Base-by-base conservation (phyloP, 2,797 vertebrate species). In the Euphonia xanthogaster region DNA sequence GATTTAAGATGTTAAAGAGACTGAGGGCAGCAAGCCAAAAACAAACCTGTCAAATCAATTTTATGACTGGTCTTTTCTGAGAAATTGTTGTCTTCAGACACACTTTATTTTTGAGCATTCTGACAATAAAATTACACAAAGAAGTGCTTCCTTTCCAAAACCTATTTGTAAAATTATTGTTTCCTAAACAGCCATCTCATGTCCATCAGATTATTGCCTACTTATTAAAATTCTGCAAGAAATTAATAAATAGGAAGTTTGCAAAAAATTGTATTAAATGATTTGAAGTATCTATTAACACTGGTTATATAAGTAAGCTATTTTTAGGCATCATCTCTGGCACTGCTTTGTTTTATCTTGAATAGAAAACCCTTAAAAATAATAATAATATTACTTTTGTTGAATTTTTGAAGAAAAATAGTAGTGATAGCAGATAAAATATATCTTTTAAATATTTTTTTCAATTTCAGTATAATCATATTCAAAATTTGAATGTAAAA, bases 41-140 rank as follows among this genome's bases (percentile, higher is more conserved):
- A 0, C 12, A 88, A 90, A 30, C 14, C 48, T 93, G 92, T 92
- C 83, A 88, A 30, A 84, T 62, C 7, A 4, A 75, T 61, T 93
- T 94, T 93, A 27, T 76, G 62, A 62, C 58, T 79, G 50, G 18
- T 78, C 35, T 86, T 93, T 72, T 31, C 22, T 66, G 21, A 78
- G 40, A 92, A 88, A 70, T 55, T 82, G 21, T 88, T 90, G 33
- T 81, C 47, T 94, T 92, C 62, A 84, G 53, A 86, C 66, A 40
- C 19, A 53, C 27, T 92, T 86, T 86, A 77, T 76, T 94, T 97
- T 79, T 93, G 40, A 90, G n/a, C 9, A 57, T 60, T 76, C 83
- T 86, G 88, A 75, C 86, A 94, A 86, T 47, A 93, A 96, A 96
- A 92, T 94, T 92, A 54, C 13, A 57, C 9, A 28, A 66, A 24